Evolutionary conservation across 2,113 vertebrate species (phyloP).

Genomic region (Numida meleagris): DNA sequence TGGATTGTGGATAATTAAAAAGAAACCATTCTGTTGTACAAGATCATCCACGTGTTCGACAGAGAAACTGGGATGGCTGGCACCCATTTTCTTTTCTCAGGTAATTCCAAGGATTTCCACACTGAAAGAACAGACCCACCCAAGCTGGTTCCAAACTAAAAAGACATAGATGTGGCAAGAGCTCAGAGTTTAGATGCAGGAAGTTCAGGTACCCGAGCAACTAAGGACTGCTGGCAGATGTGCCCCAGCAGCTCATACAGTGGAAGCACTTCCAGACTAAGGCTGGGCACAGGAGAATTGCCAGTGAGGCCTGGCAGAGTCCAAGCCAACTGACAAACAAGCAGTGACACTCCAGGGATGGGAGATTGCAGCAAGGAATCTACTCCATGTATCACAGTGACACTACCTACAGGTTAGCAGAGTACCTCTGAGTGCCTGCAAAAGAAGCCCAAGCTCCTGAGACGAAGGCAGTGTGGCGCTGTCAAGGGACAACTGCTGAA

Average conservation of each 20-base stretch:
- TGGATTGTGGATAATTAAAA: neutral
- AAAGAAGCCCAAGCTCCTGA: constrained; percentile 72
- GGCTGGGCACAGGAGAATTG: neutral
- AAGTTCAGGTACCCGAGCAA: neutral
- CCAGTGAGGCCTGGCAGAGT: neutral
- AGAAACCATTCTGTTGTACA: neutral
- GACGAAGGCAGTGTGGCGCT: constrained; percentile 75
- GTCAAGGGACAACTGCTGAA: constrained; percentile 81
- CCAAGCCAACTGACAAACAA: neutral
- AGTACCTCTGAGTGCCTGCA: constrained; percentile 80
- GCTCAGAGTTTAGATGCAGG: neutral
- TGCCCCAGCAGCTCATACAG: neutral
- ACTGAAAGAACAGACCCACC: neutral
- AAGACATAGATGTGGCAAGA: too few relatives aligned
- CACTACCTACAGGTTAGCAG: neutral
- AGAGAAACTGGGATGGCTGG: neutral
- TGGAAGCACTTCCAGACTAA: neutral
- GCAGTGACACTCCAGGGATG: neutral
- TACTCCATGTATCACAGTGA: neutral
- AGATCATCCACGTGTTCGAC: neutral
- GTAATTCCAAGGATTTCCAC: neutral
- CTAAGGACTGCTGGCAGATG: neutral
- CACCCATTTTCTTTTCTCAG: neutral
- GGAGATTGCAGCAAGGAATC: neutral
- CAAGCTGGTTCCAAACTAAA: neutral